Conservation (phyloP, 2,888 invertebrate species). For the Salpingus planirostris region DNA sequence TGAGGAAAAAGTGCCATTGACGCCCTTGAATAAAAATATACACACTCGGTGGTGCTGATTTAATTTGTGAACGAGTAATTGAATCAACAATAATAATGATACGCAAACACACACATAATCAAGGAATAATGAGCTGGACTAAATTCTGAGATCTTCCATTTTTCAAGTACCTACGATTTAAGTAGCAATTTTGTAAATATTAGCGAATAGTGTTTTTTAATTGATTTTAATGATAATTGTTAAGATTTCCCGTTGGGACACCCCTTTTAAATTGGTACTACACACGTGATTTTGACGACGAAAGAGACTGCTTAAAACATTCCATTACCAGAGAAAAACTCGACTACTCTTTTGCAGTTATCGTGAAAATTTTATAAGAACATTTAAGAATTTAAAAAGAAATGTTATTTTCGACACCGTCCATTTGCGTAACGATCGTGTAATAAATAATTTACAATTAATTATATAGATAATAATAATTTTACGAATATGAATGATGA, state of each 20-base stretch:
- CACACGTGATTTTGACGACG: constrained; percentile 10
- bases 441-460: constrained; percentile 18
- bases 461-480: no score
- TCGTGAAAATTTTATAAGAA: neutral
- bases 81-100: neutral
- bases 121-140: constrained; percentile 11
- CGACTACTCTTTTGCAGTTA: neutral
- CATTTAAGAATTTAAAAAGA: neutral
- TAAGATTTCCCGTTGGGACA: no score
- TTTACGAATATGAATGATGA: no score
- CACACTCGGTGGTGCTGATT: constrained; percentile 13
- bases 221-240: no score
- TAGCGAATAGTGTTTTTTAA: neutral
- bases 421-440: constrained; percentile 21
- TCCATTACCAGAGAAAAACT: constrained; percentile 15
- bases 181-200: constrained; percentile 6
- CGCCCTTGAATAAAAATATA: constrained; percentile 10
- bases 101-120: constrained; percentile 8
- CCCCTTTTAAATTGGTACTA: no score
- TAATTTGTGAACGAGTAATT: constrained; percentile 3
- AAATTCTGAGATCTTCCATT: constrained; percentile 20
- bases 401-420: constrained; percentile 20
- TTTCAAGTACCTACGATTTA: constrained; percentile 16
- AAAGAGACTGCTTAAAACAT: constrained; percentile 27
- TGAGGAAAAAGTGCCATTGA: constrained; percentile 27